Conservation (phyloP, 2,797 vertebrate species). For the Hemitrygon akajei region DNA sequence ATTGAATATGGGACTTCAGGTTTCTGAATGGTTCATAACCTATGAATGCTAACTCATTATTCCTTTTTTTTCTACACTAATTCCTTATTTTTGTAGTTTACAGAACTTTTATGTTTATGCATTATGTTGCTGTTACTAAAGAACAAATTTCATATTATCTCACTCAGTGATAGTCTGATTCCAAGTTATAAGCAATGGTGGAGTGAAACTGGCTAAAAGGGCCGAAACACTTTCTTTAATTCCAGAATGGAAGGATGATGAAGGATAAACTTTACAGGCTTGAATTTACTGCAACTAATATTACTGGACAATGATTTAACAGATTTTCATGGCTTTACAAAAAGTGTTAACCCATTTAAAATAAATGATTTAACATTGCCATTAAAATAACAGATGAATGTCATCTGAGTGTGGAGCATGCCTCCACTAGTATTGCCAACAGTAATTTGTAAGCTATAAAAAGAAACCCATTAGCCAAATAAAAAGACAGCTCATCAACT, state of each 20-base stretch:
- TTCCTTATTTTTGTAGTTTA: no score
- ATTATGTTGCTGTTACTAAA: no score
- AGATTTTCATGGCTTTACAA: constrained; percentile 6
- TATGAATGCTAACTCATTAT: no score
- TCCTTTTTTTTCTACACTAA: no score
- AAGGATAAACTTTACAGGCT: background rate
- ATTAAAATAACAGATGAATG: constrained; percentile 32
- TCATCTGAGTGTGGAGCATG: constrained; percentile 13
- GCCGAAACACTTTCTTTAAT: background rate
- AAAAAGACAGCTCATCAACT: constrained; percentile 21
- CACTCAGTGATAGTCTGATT: no score
- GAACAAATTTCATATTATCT: no score
- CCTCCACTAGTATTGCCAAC: constrained; percentile 3
- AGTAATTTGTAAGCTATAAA: constrained; percentile 21
- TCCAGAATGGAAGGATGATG: background rate
- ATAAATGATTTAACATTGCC: constrained; percentile 29
- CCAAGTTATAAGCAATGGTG: background rate
- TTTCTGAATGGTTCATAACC: no score
- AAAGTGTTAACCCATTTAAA: constrained; percentile 13
- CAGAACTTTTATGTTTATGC: no score
- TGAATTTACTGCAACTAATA: background rate
- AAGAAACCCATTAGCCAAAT: constrained; percentile 33
- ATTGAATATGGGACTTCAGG: no score
- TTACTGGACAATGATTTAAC: background rate
- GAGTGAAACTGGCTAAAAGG: no score